phyloP scores from a whole-genome alignment of 2,888 invertebrate genomes.

The Rotaria magnacalcarata region DNA sequence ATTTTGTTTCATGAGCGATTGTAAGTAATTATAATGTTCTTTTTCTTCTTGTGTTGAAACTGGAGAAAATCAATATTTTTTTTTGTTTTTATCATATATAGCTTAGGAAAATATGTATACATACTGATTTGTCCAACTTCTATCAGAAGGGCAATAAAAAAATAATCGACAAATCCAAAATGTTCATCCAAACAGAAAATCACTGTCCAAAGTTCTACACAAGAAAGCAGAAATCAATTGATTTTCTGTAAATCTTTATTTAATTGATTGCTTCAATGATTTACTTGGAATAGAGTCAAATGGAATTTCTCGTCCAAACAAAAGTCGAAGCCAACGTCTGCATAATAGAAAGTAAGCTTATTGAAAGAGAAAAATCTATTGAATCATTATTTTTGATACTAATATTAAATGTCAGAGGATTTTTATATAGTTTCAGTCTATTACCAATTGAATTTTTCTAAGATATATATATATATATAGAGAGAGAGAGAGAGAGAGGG shows the following conservation, averaged over 20 bases:
- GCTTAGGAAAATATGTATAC: neutral
- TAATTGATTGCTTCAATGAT: neutral
- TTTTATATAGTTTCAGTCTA: too few relatives aligned
- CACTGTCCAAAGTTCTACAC: neutral
- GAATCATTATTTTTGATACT: too few relatives aligned
- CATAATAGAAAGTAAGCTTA: neutral
- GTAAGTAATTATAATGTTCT: neutral
- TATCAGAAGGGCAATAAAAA: constrained; percentile 3
- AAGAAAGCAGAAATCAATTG: neutral
- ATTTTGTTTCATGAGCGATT: constrained; percentile 21
- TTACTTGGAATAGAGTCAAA: constrained; percentile 22
- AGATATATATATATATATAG: too few relatives aligned
- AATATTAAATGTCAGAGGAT: too few relatives aligned
- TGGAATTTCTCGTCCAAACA: constrained; percentile 26
- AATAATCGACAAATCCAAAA: constrained; percentile 18
- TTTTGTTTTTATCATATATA: neutral
- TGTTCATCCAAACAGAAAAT: constrained; percentile 30
- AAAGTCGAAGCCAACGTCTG: constrained; percentile 36
- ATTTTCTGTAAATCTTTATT: too few relatives aligned
- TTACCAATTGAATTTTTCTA: too few relatives aligned
- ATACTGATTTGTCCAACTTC: neutral
- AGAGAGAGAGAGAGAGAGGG: too few relatives aligned
- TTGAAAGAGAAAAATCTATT: too few relatives aligned
- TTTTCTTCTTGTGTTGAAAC: neutral
- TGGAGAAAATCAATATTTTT: neutral